Conservation (phyloP, 1,140 invertebrate genomes). For the Drosophila equinoxialis region DNA sequence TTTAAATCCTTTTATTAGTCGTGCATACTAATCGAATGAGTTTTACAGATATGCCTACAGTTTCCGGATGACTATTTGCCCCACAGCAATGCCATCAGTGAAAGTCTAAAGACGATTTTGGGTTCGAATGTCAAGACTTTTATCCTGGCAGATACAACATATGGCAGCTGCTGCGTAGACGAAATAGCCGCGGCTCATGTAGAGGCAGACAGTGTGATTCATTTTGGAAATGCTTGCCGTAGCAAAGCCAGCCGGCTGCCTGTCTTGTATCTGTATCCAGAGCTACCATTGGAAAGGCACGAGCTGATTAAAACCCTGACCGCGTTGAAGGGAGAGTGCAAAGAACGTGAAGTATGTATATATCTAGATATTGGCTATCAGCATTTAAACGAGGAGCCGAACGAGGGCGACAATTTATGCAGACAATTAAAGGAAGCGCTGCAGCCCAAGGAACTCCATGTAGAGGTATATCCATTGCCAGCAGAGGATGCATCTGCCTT, state of each 20-base stretch:
- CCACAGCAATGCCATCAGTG: constrained; percentile 88
- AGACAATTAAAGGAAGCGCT: constrained; percentile 44
- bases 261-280: constrained; percentile 89
- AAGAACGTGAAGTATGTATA: constrained; percentile 85
- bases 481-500: constrained; percentile 32
- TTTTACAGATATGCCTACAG: constrained; percentile 92
- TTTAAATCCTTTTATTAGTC: too few relatives aligned
- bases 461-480: constrained; percentile 59
- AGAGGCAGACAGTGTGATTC: constrained; percentile 92
- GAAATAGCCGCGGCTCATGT: constrained; percentile 93
- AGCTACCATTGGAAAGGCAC: constrained; percentile 84
- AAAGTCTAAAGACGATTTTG: constrained; percentile 85
- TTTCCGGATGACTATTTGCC: constrained; percentile 93
- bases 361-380: constrained; percentile 90
- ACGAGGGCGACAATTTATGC: constrained; percentile 29
- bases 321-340: constrained; percentile 61
- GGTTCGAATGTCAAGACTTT: constrained; percentile 85
- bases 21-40: neutral
- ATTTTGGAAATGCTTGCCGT: constrained; percentile 95
- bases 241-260: constrained; percentile 89
- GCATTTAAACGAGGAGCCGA: constrained; percentile 85
- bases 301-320: constrained; percentile 57
- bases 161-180: constrained; percentile 97
- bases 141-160: constrained; percentile 96
- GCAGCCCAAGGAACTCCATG: constrained; percentile 40